Conservation (phyloP, 2,113 vertebrate genomes). For the Toxostoma redivivum region DNA sequence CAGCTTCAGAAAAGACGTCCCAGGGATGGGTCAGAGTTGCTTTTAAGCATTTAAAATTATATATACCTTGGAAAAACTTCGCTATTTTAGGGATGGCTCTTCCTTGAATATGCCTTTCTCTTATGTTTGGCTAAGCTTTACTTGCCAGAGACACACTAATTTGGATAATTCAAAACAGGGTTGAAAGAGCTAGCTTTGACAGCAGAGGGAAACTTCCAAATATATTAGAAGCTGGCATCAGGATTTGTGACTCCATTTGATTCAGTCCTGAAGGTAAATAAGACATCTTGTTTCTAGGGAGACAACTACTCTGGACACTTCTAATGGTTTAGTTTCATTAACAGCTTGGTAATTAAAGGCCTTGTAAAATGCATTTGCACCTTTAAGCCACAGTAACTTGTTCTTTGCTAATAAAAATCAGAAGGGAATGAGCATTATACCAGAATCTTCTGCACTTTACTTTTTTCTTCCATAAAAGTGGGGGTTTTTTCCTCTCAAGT, state of each 20-base stretch:
- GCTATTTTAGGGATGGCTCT: not conserved
- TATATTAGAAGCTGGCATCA: not conserved
- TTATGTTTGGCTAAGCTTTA: not conserved
- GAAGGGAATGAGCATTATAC: not conserved
- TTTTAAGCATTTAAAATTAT: not conserved
- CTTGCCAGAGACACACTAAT: not conserved
- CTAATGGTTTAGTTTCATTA: not conserved
- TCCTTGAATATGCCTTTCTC: not conserved
- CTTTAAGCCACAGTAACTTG: not conserved
- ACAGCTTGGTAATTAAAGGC: conserved; percentile 24
- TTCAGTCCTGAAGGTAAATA: not conserved
- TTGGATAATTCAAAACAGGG: conserved; percentile 26
- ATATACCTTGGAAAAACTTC: not conserved
- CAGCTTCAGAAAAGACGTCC: not conserved
- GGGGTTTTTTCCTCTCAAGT: not conserved
- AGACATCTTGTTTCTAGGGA: not conserved
- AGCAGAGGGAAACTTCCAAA: not conserved
- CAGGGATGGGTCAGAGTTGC: not conserved
- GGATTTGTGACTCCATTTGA: not conserved
- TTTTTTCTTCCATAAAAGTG: not conserved
- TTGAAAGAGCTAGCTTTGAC: not conserved
- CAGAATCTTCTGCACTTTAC: not conserved
- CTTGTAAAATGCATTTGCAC: conserved; percentile 5
- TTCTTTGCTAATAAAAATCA: not conserved
- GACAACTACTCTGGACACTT: not conserved